A percentile compares a stretch with the other conserved stretches of the same genome.
Conservation (phyloP, 2,888 invertebrate genomes). For the Agonum fuliginosum region DNA sequence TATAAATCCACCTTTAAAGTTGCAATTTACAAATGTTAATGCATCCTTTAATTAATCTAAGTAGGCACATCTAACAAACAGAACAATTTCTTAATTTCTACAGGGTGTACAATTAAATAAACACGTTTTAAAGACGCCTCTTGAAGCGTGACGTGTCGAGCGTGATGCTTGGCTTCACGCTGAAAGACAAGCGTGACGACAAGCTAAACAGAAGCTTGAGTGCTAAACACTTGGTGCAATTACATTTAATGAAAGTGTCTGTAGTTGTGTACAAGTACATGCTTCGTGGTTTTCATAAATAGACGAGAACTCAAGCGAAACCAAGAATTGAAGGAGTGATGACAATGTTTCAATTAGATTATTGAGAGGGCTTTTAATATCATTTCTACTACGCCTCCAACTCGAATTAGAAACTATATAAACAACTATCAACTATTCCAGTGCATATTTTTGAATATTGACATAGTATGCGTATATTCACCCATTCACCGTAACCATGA, state of each 20-base stretch:
- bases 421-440: too few species aligned
- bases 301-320: background rate
- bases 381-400: too few species aligned
- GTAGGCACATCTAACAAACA: background rate
- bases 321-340: too few species aligned
- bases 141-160: background rate
- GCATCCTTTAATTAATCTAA: too few species aligned
- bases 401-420: too few species aligned
- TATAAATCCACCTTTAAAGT: too few species aligned
- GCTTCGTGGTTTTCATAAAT: background rate
- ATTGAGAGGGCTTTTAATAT: too few species aligned
- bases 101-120: background rate
- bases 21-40: too few species aligned
- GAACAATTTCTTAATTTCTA: background rate
- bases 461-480: too few species aligned
- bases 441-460: too few species aligned
- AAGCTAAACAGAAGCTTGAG: background rate
- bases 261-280: constrained; percentile 3
- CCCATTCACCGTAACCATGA: too few species aligned
- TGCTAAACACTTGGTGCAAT: background rate
- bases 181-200: background rate
- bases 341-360: too few species aligned
- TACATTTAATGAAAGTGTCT: background rate
- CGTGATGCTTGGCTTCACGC: background rate
- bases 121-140: background rate